These are phyloP conservation scores for Macrosiphum euphorbiae DNA, from an alignment of 2,888 invertebrate species.

Conservation along the genomic window DNA sequence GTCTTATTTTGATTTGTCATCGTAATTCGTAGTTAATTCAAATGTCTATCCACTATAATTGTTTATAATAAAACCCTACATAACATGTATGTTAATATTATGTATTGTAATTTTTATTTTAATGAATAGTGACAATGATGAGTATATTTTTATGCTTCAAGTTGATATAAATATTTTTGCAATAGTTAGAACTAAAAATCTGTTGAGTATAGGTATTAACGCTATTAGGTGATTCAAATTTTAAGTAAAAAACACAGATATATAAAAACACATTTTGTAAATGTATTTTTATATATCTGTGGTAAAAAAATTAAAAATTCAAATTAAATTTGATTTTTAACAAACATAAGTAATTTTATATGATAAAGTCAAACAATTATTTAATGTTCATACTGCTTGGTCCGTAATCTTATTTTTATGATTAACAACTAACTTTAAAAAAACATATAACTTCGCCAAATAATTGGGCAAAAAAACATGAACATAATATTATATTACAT, in stretches of 20 bases:
- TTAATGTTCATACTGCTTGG: neutral
- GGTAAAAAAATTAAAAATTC: neutral
- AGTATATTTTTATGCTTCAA: neutral
- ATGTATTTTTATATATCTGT: too few species aligned
- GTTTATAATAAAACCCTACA: neutral
- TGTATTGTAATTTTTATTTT: neutral
- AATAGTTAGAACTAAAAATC: neutral
- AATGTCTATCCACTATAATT: neutral
- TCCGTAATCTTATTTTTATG: neutral
- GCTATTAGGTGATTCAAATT: neutral
- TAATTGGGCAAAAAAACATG: neutral
- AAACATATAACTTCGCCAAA: neutral
- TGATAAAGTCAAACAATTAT: neutral
- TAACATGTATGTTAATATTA: conserved; percentile 1
- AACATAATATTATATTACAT: neutral
- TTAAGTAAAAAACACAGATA: neutral
- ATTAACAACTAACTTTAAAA: neutral
- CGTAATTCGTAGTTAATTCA: conserved; percentile 4
- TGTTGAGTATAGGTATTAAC: neutral
- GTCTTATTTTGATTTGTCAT: conserved; percentile 28
- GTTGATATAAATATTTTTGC: neutral
- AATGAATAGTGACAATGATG: neutral
- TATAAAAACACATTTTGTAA: too few species aligned
- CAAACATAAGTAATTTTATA: neutral
- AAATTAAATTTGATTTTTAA: neutral